Evolutionary conservation across 2,797 vertebrate species (phyloP).

Genomic region (Tenualosa ilisha): DNA sequence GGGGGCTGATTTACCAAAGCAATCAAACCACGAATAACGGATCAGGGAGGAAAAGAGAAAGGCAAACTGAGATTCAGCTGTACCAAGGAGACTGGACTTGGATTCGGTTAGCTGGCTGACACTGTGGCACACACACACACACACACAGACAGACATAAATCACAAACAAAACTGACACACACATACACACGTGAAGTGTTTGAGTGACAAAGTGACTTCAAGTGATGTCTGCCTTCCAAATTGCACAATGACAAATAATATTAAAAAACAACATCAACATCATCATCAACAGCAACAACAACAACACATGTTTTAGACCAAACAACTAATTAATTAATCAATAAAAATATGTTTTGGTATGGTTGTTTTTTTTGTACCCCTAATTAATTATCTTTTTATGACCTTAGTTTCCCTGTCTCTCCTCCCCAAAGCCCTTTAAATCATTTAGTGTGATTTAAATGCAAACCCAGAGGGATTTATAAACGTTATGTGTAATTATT

Average conservation of each 20-base stretch:
- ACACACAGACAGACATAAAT: not conserved
- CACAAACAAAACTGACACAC: not conserved
- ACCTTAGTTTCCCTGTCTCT: no score
- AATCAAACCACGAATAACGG: not conserved
- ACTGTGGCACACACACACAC: not conserved
- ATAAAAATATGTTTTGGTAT: no score
- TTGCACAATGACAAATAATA: not conserved
- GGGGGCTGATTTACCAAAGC: no score
- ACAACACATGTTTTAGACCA: no score
- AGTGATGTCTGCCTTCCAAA: not conserved
- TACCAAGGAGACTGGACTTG: not conserved
- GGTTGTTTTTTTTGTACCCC: no score
- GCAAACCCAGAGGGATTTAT: no score
- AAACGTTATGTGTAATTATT: no score
- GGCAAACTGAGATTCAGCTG: not conserved
- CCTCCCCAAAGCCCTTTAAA: no score
- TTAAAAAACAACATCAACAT: not conserved
- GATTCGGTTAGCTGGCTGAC: not conserved
- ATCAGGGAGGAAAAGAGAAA: not conserved
- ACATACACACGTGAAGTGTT: not conserved
- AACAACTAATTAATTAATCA: no score
- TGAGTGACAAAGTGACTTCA: not conserved
- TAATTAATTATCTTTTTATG: no score
- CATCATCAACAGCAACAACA: no score
- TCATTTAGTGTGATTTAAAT: no score